A percentile compares a stretch with the other conserved stretches of the same genome.
Conservation (phyloP, 2,888 invertebrate genomes). For the Tolmerus cingulatus region DNA sequence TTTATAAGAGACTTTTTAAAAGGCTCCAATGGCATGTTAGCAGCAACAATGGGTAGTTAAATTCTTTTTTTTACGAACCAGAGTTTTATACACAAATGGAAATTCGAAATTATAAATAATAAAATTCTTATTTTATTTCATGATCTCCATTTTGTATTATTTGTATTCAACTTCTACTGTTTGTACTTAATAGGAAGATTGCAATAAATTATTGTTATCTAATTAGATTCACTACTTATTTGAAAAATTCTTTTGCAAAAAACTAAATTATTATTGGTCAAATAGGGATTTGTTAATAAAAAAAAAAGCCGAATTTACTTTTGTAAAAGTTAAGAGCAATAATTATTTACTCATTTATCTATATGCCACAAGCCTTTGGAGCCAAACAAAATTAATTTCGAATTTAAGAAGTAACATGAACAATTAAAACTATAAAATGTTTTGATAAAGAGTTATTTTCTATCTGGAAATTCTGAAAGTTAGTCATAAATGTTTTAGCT, state of each 20-base stretch:
- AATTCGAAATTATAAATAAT: too few species aligned
- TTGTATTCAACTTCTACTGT: not conserved
- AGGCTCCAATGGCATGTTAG: constrained; percentile 5
- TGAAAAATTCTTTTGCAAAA: not conserved
- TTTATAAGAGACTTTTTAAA: not conserved
- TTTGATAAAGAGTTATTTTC: not conserved
- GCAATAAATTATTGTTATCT: not conserved
- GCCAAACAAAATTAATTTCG: not conserved
- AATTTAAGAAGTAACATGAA: not conserved
- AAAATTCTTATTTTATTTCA: too few species aligned
- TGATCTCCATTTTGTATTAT: too few species aligned
- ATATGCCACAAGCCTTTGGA: not conserved
- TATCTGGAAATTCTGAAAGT: not conserved
- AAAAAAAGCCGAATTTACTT: not conserved
- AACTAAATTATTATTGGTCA: not conserved
- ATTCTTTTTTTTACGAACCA: not conserved
- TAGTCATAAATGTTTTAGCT: not conserved
- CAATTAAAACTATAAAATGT: not conserved
- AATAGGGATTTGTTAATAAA: not conserved
- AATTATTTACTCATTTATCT: not conserved
- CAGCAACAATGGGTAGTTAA: not conserved
- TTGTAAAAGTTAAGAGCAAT: not conserved
- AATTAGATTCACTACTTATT: not conserved
- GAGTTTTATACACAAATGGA: not conserved
- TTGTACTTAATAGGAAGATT: not conserved